Percentiles rank a stretch among this genome's conserved stretches.
Conservation (phyloP, 2,113 vertebrate genomes). For the Prinia subflava region DNA sequence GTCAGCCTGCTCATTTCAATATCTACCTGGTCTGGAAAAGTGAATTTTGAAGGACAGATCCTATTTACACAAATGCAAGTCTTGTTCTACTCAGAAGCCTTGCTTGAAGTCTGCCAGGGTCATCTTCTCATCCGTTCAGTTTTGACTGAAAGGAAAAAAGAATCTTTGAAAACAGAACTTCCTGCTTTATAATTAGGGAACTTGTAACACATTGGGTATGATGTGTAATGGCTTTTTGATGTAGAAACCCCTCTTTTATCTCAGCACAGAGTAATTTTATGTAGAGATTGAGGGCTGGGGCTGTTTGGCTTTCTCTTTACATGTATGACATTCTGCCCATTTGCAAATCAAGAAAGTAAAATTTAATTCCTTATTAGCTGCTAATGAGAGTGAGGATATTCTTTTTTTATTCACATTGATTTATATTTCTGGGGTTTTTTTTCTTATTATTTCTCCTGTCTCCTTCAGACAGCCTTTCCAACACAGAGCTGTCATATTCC, state of each 20-base stretch:
- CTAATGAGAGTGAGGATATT: neutral
- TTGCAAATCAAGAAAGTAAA: neutral
- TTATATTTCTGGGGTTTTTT: neutral
- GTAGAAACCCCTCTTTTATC: neutral
- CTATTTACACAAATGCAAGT: neutral
- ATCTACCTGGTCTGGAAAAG: neutral
- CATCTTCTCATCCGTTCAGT: neutral
- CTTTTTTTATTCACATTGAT: neutral
- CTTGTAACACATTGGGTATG: neutral
- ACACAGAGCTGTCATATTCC: neutral
- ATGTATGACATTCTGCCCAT: neutral
- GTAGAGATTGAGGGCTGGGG: neutral
- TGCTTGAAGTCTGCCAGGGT: neutral
- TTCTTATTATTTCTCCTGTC: neutral
- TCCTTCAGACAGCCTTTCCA: neutral
- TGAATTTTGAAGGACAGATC: neutral
- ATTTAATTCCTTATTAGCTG: neutral
- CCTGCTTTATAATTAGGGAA: neutral
- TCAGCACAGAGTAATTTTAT: neutral
- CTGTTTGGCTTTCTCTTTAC: neutral
- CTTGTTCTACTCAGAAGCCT: neutral
- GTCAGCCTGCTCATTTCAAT: neutral
- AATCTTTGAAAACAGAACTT: neutral
- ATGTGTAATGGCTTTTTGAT: neutral
- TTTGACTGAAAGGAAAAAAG: neutral